These are phyloP conservation scores for Sebastes hopkinsi DNA, from an alignment of 2,797 vertebrate genomes.

Conservation along the genomic window DNA sequence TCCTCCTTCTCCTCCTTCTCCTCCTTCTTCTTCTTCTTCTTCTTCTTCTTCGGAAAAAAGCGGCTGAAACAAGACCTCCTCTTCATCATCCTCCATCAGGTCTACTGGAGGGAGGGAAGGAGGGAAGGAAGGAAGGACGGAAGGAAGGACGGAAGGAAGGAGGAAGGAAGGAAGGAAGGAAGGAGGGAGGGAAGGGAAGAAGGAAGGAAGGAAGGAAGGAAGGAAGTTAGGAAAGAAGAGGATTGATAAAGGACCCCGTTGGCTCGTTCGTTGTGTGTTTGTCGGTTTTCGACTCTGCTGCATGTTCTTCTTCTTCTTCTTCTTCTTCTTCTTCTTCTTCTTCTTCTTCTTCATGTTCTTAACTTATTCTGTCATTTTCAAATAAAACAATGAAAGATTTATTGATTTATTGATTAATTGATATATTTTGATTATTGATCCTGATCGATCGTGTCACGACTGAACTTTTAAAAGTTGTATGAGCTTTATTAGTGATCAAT, in stretches of 20 bases:
- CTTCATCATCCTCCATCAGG: not conserved
- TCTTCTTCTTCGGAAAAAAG: not conserved
- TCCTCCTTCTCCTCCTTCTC: not conserved
- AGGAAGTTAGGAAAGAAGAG: not conserved
- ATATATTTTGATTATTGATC: not conserved
- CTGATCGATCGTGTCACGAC: not conserved
- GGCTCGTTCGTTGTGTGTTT: slow-evolving; percentile 40
- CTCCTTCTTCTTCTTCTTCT: not conserved
- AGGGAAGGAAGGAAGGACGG: not conserved
- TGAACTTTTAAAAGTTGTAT: no score
- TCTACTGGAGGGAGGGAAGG: not conserved
- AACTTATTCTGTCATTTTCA: slow-evolving; percentile 91
- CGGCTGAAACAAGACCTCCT: not conserved
- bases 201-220: no score
- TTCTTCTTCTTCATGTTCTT: not conserved
- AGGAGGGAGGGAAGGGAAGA: no score
- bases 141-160: no score
- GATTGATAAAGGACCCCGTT: not conserved
- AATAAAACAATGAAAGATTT: slow-evolving; percentile 63
- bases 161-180: no score
- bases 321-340: slow-evolving; percentile 28
- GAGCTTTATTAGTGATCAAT: not conserved
- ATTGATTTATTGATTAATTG: not conserved
- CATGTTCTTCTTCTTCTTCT: slow-evolving; percentile 33
- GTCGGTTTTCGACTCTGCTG: slow-evolving; percentile 78